Evolutionary conservation across 2,113 vertebrate genomes (phyloP).

Genomic region (Elaphurus davidianus): DNA sequence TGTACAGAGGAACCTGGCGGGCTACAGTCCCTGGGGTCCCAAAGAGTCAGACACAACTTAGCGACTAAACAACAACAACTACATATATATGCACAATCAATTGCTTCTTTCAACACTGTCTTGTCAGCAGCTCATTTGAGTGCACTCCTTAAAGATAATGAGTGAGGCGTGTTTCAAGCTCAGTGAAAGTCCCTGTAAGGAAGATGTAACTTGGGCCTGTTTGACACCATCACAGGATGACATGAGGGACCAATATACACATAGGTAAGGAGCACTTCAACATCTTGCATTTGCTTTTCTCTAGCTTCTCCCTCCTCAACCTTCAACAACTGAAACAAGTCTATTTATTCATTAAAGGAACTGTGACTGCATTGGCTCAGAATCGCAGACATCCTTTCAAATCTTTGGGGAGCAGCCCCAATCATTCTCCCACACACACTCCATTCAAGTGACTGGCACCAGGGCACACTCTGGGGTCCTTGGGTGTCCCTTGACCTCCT

Average conservation of each 20-base stretch:
- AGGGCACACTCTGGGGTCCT: not conserved
- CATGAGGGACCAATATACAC: rapidly evolving
- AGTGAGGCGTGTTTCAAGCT: not conserved
- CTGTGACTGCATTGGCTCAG: not conserved
- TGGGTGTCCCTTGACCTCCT: not conserved
- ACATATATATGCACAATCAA: not conserved
- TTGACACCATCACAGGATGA: not conserved
- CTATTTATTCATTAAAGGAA: not conserved
- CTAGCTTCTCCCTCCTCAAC: not conserved
- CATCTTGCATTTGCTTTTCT: not conserved
- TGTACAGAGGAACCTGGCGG: not conserved
- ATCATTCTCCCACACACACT: not conserved
- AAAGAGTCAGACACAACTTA: not conserved
- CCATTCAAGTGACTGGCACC: not conserved
- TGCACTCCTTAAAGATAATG: not conserved
- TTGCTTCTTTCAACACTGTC: not conserved
- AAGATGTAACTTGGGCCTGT: not conserved
- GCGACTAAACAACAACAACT: not conserved
- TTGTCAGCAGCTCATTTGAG: not conserved
- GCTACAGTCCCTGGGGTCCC: not conserved
- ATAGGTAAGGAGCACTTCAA: not conserved
- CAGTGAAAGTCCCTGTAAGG: not conserved
- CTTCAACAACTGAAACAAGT: not conserved
- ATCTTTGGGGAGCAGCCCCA: not conserved
- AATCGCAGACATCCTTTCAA: not conserved